phyloP scores from a whole-genome alignment of 2,888 invertebrate species.

The Agrotis segetum region DNA sequence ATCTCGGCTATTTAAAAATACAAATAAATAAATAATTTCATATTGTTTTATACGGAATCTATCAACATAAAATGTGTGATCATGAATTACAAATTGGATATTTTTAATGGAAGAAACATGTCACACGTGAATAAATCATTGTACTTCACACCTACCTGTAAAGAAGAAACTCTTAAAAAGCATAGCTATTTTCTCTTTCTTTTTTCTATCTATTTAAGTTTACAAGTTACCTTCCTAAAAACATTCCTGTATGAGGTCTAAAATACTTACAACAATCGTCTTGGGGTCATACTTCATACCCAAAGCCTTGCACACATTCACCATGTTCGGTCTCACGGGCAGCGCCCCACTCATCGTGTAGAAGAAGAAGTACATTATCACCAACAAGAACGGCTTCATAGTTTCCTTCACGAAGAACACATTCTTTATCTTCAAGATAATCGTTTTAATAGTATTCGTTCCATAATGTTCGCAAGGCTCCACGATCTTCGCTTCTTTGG shows the following conservation, averaged over 20 bases:
- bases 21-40: slow-evolving; percentile 24
- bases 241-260: not conserved
- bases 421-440: slow-evolving; percentile 74
- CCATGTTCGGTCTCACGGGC: slow-evolving; percentile 90
- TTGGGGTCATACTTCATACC: slow-evolving; percentile 87
- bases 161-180: too few species aligned
- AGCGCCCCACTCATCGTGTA: slow-evolving; percentile 87
- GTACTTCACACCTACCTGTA: too few species aligned
- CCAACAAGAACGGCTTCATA: slow-evolving; percentile 87
- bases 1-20: slow-evolving; percentile 14
- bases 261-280: slow-evolving; percentile 86
- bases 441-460: slow-evolving; percentile 73
- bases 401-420: slow-evolving; percentile 89
- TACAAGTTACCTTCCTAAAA: too few species aligned
- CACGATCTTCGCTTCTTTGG: slow-evolving; percentile 72
- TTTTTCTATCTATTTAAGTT: too few species aligned
- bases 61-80: not conserved
- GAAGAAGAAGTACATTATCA: slow-evolving; percentile 90
- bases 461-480: slow-evolving; percentile 77
- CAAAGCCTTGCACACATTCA: slow-evolving; percentile 88
- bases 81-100: slow-evolving; percentile 14
- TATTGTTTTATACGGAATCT: not conserved
- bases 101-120: not conserved
- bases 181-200: too few species aligned
- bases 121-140: not conserved